Conservation (phyloP, 1,140 invertebrate genomes). For the Portunus trituberculatus region DNA sequence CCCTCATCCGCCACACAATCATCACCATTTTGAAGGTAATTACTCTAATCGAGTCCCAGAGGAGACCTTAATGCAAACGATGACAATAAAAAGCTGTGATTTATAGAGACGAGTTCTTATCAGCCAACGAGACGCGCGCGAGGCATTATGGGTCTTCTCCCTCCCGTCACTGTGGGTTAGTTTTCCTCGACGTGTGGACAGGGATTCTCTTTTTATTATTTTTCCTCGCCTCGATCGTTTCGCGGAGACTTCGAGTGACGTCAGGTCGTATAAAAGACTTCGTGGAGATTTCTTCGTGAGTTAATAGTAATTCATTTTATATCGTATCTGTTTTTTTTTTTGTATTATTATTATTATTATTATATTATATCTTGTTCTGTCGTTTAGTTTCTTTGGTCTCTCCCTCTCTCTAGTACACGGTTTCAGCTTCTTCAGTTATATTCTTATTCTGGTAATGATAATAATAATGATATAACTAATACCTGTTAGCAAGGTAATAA, state of each 20-base stretch:
- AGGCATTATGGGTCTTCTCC: neutral
- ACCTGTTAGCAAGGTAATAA: too few species aligned
- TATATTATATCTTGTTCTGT: neutral
- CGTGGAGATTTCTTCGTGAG: neutral
- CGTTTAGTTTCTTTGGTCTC: neutral
- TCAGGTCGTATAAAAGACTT: neutral
- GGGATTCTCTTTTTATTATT: neutral
- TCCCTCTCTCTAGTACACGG: neutral
- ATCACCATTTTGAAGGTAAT: conserved; percentile 37
- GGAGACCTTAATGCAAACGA: conserved; percentile 9
- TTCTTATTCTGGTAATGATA: neutral
- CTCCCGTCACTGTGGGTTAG: neutral
- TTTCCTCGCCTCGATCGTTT: neutral
- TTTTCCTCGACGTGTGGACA: neutral
- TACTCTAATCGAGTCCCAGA: neutral
- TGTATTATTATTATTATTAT: neutral
- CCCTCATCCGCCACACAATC: neutral
- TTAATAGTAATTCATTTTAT: neutral
- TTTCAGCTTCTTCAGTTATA: neutral
- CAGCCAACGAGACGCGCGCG: neutral
- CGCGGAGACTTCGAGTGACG: neutral
- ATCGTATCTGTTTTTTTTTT: neutral
- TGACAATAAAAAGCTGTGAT: conserved; percentile 43
- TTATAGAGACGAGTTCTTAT: conserved; percentile 28
- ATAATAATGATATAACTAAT: neutral